A percentile compares a stretch with the other conserved stretches of the same genome.
phyloP scores from a whole-genome alignment of 2,113 vertebrate genomes.

The Phaethon lepturus region DNA sequence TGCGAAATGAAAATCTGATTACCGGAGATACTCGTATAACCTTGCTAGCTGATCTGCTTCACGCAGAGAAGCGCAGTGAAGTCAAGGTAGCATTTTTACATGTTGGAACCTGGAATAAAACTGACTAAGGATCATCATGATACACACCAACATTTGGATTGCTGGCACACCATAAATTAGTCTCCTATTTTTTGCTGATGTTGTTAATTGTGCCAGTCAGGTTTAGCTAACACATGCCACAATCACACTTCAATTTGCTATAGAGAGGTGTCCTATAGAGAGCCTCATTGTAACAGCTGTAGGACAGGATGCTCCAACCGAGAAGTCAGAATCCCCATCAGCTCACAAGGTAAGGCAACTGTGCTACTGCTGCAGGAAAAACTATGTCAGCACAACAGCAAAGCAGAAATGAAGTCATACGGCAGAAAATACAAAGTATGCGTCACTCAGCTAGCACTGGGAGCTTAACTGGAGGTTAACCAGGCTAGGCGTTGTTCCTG shows the following conservation, averaged over 20 bases:
- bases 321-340: not conserved
- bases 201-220: not conserved
- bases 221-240: not conserved
- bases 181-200: not conserved
- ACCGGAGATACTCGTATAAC: not conserved
- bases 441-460: not conserved
- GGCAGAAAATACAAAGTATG: not conserved
- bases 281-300: not conserved
- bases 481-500: not conserved
- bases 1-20: not conserved
- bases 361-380: not conserved
- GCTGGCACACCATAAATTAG: not conserved
- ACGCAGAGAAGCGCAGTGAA: not conserved
- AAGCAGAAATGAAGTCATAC: not conserved
- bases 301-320: not conserved
- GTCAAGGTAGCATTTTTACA: not conserved
- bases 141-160: not conserved
- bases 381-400: not conserved
- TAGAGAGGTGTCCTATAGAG: not conserved
- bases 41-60: not conserved
- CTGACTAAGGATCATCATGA: not conserved
- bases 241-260: not conserved
- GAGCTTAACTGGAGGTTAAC: not conserved
- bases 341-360: not conserved
- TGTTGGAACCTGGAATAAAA: not conserved